Percentiles rank a stretch among this genome's conserved stretches.
Conservation (phyloP, 1,140 invertebrate species). For the Fopius arisanus region DNA sequence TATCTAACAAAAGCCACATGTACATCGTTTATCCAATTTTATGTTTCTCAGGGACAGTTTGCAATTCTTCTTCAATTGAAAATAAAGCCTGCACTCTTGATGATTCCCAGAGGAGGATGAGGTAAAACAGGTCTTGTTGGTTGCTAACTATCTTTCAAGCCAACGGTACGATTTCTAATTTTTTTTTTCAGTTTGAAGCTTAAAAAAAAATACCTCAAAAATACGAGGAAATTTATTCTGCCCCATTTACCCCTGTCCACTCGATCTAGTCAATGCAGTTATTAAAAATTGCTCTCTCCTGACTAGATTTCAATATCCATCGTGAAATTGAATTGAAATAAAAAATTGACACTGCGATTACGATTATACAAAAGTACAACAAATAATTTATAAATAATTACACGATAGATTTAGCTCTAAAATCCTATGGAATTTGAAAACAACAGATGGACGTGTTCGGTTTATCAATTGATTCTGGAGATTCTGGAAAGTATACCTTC, state of each 20-base stretch:
- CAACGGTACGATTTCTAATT: no score
- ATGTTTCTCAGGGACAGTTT: not conserved
- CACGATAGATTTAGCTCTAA: constrained; percentile 9
- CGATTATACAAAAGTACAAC: constrained; percentile 41
- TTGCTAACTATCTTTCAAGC: no score
- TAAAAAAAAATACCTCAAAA: no score
- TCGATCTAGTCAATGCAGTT: no score
- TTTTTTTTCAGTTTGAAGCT: no score
- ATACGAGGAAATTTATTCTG: no score
- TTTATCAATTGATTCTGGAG: constrained; percentile 6
- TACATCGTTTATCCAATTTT: not conserved
- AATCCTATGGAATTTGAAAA: constrained; percentile 14
- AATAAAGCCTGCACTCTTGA: not conserved
- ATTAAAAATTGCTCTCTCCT: not conserved
- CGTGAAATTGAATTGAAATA: not conserved
- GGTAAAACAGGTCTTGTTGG: no score
- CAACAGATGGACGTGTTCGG: constrained; percentile 31
- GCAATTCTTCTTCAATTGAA: not conserved
- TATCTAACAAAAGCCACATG: constrained; percentile 1
- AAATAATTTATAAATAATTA: constrained; percentile 39
- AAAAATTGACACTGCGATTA: not conserved
- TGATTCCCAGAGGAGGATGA: no score
- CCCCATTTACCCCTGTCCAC: no score
- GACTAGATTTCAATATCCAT: not conserved
- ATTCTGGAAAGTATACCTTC: not conserved